These are phyloP conservation scores for Tragelaphus imberbis DNA, from an alignment of 2,113 vertebrate genomes.

Conservation along the genomic window DNA sequence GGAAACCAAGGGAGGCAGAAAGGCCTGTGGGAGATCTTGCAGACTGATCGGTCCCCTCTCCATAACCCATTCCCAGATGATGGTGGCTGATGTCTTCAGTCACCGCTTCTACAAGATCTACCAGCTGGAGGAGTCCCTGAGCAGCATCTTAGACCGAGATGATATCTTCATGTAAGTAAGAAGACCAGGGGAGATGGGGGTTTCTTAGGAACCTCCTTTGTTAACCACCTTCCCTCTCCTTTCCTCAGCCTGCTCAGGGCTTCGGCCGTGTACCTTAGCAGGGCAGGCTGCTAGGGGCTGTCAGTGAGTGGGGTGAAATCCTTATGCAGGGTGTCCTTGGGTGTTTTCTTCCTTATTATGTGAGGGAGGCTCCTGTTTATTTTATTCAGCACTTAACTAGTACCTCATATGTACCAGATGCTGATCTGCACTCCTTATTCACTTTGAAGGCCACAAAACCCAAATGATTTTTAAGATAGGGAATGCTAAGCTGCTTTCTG, in stretches of 20 bases:
- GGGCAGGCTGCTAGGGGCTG: neutral
- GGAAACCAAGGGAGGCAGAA: neutral
- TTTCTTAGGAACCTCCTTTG: neutral
- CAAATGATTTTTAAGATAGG: neutral
- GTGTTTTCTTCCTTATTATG: neutral
- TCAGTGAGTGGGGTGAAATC: neutral
- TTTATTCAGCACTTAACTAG: neutral
- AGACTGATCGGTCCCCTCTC: neutral
- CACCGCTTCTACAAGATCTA: constrained; percentile 93
- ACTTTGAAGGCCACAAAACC: neutral
- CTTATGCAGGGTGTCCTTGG: neutral
- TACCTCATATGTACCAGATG: neutral
- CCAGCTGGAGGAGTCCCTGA: constrained; percentile 86
- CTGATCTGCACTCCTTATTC: neutral
- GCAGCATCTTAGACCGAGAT: constrained; percentile 88
- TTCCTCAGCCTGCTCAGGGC: constrained; percentile 66
- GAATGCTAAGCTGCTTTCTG: neutral
- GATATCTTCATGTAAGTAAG: constrained; percentile 90
- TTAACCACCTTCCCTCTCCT: neutral
- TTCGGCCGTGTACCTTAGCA: constrained; percentile 79
- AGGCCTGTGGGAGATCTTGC: neutral
- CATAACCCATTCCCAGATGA: constrained; percentile 81
- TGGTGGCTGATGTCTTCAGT: constrained; percentile 91
- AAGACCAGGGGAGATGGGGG: neutral
- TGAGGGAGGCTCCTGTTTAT: neutral